Evolutionary conservation across 2,113 vertebrate species (phyloP).

Genomic region (Notarius quadriscutis): DNA sequence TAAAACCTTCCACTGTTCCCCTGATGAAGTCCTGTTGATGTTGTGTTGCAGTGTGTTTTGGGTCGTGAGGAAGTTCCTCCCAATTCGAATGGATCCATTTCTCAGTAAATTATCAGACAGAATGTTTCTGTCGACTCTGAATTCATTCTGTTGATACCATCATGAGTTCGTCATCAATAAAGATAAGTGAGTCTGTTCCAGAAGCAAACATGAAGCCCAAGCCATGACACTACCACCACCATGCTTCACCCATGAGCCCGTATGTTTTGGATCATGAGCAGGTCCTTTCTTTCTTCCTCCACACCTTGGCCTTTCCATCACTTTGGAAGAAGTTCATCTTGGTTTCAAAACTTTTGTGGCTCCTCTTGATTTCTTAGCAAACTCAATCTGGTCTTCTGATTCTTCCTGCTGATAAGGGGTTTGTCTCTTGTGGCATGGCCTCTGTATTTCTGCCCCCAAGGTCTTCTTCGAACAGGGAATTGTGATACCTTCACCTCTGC

Average conservation of each 20-base stretch:
- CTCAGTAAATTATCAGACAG: not conserved
- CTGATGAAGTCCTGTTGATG: not conserved
- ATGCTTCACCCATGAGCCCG: not conserved
- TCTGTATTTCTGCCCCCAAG: not conserved
- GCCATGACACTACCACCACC: not conserved
- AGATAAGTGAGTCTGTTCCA: not conserved
- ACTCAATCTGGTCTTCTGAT: not conserved
- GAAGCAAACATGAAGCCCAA: not conserved
- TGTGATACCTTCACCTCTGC: not conserved
- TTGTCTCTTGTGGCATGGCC: not conserved
- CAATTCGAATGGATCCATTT: not conserved
- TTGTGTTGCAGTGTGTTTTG: not conserved
- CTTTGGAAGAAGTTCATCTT: not conserved
- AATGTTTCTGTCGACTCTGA: not conserved
- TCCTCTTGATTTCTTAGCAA: not conserved
- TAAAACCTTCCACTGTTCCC: not conserved
- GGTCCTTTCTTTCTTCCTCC: not conserved
- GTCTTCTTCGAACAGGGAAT: not conserved
- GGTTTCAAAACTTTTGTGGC: not conserved
- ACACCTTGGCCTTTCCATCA: not conserved
- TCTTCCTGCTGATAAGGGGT: not conserved
- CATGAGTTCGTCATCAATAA: not conserved
- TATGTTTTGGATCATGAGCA: not conserved
- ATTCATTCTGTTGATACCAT: not conserved
- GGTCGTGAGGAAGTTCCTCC: not conserved